Evolutionary conservation across 2,113 vertebrate species (phyloP).

Genomic region (Chloroceryle aenea): DNA sequence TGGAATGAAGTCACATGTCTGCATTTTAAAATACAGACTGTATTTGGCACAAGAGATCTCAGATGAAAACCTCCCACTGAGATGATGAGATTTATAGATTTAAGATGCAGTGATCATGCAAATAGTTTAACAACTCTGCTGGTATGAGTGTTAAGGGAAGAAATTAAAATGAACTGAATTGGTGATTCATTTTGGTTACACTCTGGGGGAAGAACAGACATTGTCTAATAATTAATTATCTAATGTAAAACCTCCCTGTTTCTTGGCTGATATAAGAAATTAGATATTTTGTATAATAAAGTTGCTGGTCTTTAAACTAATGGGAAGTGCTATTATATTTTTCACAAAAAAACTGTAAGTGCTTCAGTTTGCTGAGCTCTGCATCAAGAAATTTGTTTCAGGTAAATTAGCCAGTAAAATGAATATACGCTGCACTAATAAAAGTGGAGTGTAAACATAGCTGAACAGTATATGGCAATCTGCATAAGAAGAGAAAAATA

Average conservation of each 20-base stretch:
- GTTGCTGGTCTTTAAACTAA: slow-evolving; percentile 50
- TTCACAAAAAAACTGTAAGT: neutral
- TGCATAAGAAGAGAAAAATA: neutral
- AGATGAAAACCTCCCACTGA: slow-evolving; percentile 14
- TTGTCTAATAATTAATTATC: slow-evolving; percentile 67
- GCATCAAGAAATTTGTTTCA: slow-evolving; percentile 23
- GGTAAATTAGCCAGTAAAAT: slow-evolving; percentile 34
- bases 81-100: slow-evolving; percentile 47
- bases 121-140: slow-evolving; percentile 58
- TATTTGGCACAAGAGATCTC: slow-evolving; percentile 26
- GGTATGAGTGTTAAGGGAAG: slow-evolving; percentile 43
- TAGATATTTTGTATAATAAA: slow-evolving; percentile 57
- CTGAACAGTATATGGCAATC: neutral
- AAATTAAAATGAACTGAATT: slow-evolving; percentile 63
- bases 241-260: slow-evolving; percentile 50
- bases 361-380: neutral
- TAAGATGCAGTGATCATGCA: slow-evolving; percentile 44
- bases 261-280: slow-evolving; percentile 47
- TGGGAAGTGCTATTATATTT: slow-evolving; percentile 18
- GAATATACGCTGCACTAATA: neutral
- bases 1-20: neutral
- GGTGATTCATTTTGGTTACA: slow-evolving; percentile 53
- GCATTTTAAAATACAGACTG: slow-evolving; percentile 18
- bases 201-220: slow-evolving; percentile 17
- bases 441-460: neutral